These are phyloP conservation scores for Parascotia fuliginaria DNA, from an alignment of 2,888 invertebrate genomes.

Conservation along the genomic window DNA sequence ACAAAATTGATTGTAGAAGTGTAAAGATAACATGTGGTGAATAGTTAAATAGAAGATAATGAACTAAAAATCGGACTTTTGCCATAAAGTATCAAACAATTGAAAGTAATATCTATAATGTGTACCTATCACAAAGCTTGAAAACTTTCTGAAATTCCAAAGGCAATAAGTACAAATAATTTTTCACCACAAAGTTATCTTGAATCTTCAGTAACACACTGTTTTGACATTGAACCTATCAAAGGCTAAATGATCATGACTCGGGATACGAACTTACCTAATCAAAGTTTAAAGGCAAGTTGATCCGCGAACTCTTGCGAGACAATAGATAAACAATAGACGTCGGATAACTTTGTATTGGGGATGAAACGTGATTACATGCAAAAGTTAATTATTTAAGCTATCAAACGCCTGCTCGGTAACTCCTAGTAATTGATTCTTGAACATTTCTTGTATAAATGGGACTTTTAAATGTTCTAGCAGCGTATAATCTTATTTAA, in stretches of 20 bases:
- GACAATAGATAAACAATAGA: constrained; percentile 44
- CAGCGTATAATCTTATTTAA: neutral
- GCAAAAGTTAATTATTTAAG: constrained; percentile 34
- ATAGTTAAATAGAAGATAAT: neutral
- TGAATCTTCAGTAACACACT: constrained; percentile 20
- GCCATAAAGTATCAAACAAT: no score
- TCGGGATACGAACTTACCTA: constrained; percentile 41
- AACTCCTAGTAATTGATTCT: neutral
- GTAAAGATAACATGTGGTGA: neutral
- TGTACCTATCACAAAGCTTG: no score
- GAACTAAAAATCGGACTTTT: no score
- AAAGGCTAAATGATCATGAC: constrained; percentile 41
- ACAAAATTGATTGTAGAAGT: constrained; percentile 7
- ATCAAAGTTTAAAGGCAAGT: constrained; percentile 45
- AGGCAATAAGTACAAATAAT: neutral
- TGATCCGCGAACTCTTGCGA: constrained; percentile 36
- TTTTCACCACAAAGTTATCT: constrained; percentile 17
- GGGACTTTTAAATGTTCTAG: neutral
- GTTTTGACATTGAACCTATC: constrained; percentile 46
- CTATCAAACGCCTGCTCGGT: neutral
- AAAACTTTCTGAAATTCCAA: no score
- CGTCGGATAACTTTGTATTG: constrained; percentile 25
- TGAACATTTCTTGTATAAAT: neutral
- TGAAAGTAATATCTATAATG: no score
- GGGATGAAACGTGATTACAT: constrained; percentile 36